Base-by-base conservation (phyloP, 2,113 vertebrate species). In the Sceloporus tristichus region DNA sequence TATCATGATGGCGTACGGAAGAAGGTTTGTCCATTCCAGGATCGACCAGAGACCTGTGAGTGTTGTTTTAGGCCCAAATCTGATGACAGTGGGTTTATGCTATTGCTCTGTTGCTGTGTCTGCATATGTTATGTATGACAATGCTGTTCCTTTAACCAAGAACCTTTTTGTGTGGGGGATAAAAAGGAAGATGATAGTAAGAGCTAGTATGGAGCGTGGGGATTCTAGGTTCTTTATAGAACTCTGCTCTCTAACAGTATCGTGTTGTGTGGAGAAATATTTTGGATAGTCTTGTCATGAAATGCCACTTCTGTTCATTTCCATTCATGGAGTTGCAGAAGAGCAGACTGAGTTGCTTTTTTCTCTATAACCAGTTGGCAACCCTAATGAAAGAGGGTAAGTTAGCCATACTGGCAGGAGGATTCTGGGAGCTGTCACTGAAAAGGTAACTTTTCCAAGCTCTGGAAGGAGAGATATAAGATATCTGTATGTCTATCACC, bases 11-110 rank as follows among this genome's bases (percentile, higher is more conserved):
- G 97, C 13, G 65, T 1, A 0, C 96, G 98, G 81, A 82, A 13
- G 13, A 95, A 89, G 62, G 92, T 2, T 38, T 99, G 98, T 86
- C 98, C 97, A 3, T 97, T 99, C 93, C 9, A 0, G 25, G 87
- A 94, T 73, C 59, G 79, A 66, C 86, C 88, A 0, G 78, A 95
- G 0, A 87, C 92, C 86, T 97, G 98, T 99, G 95, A 98, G 98
- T 96, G 27, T 68, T 66, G n/a, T 21, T 68, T 78, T 70, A 29
- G 25, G 19, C 8, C 70, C 40, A 66, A 21, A 16, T 66, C 73
- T n/a, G 38, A 21, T 65, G 27, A 53, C 21, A 38, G 7, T 3
- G 11, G 34, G 9, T 0, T 1, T 78, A 19, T 48, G 9, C 54
- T 1, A 74, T 10, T 42, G 34, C 9, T 29, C 2, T 13, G 21